A percentile compares a stretch with the other conserved stretches of the same genome.
phyloP scores from a whole-genome alignment of 2,113 vertebrate species.

The Phalacrocorax brasilianus region DNA sequence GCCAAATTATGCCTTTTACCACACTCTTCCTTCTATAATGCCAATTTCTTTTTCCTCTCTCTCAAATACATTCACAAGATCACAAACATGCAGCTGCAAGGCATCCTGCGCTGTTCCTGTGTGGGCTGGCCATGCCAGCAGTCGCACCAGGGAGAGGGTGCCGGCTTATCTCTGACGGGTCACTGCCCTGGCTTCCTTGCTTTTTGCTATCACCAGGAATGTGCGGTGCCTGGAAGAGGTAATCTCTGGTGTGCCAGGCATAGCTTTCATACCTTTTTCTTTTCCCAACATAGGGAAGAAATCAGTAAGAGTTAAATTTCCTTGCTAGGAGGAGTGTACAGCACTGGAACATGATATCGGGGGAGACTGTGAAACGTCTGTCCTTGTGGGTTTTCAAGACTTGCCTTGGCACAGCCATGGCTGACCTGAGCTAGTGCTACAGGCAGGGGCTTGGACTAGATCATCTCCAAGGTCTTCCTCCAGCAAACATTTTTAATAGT shows the following conservation, averaged over 20 bases:
- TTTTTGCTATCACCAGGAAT: not conserved
- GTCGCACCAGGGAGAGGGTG: not conserved
- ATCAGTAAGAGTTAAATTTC: not conserved
- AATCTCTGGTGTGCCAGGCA: not conserved
- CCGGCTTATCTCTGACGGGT: not conserved
- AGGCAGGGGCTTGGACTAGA: not conserved
- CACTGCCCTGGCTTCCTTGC: accelerated
- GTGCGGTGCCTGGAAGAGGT: not conserved
- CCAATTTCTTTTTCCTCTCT: not conserved
- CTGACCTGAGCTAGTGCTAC: not conserved
- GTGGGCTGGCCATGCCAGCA: not conserved
- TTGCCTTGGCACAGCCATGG: not conserved
- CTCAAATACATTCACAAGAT: conserved; percentile 7
- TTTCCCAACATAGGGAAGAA: not conserved
- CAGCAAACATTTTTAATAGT: not conserved
- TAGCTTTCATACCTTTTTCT: not conserved
- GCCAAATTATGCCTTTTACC: conserved; percentile 65
- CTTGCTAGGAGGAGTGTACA: not conserved
- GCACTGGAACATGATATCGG: not conserved
- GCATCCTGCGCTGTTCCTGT: not conserved
- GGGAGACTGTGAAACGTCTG: not conserved
- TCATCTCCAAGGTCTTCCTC: not conserved
- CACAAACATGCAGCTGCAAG: not conserved
- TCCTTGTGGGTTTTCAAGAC: not conserved
- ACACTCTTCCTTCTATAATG: conserved; percentile 51